Conservation (phyloP, 2,113 vertebrate species). For the Pollachius pollachius region DNA sequence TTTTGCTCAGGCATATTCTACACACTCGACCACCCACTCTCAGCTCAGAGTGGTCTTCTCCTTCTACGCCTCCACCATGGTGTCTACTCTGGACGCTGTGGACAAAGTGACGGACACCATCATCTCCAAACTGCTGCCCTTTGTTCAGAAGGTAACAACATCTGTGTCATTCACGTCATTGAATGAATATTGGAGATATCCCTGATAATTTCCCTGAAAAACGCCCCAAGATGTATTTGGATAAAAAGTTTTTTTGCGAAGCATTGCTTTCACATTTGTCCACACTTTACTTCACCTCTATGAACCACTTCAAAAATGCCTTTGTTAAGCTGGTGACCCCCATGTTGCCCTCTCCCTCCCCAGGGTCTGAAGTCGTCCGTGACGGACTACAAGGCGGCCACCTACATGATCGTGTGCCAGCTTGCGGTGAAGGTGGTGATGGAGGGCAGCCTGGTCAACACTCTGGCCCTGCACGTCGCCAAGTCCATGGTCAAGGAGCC, state of each 20-base stretch:
- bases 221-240: no score
- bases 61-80: conserved; percentile 89
- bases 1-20: conserved; percentile 79
- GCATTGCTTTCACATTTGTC: background rate
- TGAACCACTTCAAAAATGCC: background rate
- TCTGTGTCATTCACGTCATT: background rate
- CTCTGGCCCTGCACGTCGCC: conserved; percentile 80
- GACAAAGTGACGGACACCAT: conserved; percentile 78
- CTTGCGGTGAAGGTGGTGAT: conserved; percentile 86
- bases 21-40: conserved; percentile 60
- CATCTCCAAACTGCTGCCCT: conserved; percentile 87
- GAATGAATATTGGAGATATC: background rate
- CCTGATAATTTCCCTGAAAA: no score
- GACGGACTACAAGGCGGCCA: conserved; percentile 87
- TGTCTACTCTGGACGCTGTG: conserved; percentile 79
- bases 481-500: conserved; percentile 77
- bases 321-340: background rate
- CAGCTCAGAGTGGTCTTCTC: conserved; percentile 89
- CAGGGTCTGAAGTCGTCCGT: conserved; percentile 90
- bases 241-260: no score
- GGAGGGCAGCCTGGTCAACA: conserved; percentile 79
- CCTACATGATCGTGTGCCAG: conserved; percentile 92
- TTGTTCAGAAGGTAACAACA: conserved; percentile 84
- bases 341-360: background rate
- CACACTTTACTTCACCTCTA: background rate